Evolutionary conservation across 2,888 invertebrate species (phyloP).

Genomic region (Pseudococcus longispinus): DNA sequence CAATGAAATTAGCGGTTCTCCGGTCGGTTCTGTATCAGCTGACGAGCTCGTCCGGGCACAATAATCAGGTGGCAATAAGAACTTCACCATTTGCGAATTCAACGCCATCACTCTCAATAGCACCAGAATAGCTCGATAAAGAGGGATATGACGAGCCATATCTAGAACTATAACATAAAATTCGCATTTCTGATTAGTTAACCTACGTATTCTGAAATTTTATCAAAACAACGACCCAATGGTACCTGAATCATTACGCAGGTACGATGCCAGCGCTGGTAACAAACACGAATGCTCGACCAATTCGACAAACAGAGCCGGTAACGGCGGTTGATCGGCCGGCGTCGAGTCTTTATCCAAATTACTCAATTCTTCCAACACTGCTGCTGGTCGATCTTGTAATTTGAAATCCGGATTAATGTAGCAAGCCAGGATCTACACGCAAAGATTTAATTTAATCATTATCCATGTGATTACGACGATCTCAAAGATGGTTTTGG

Average conservation of each 20-base stretch:
- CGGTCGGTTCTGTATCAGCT: conserved; percentile 58
- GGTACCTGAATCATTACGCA: conserved; percentile 87
- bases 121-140: conserved; percentile 85
- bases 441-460: conserved; percentile 2
- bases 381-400: conserved; percentile 58
- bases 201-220: background rate
- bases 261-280: conserved; percentile 86
- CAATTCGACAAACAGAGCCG: conserved; percentile 77
- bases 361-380: conserved; percentile 40
- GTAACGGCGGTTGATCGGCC: conserved; percentile 69
- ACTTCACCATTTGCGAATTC: conserved; percentile 68
- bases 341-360: conserved; percentile 57
- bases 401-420: conserved; percentile 72
- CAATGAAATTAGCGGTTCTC: conserved; percentile 70
- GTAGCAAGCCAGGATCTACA: conserved; percentile 83
- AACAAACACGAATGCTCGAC: conserved; percentile 83
- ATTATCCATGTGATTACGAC: too few species aligned
- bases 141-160: conserved; percentile 95
- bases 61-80: conserved; percentile 69
- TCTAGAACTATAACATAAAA: conserved; percentile 75
- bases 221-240: background rate
- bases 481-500: background rate
- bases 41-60: conserved; percentile 58
- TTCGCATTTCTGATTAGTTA: background rate
- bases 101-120: conserved; percentile 78